Evolutionary conservation across 2,113 vertebrate genomes (phyloP), one percentile per base, ranked within the genome.

Genomic region (Australoheros scitulus): DNA sequence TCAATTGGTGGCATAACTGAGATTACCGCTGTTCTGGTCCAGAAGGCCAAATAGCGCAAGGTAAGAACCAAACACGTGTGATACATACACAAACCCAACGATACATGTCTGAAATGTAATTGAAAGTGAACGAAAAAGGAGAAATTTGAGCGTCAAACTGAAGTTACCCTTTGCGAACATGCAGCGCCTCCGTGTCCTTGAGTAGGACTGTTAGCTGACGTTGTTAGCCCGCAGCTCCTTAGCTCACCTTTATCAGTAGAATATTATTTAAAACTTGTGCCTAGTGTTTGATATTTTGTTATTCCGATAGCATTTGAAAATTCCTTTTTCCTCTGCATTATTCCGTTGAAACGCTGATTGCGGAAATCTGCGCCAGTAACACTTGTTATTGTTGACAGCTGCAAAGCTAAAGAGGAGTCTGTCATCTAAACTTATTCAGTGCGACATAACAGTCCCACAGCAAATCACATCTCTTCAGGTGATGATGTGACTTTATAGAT

Each of bases 21-120:
- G 26, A 80, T 65, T 83, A 81, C 55, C 83, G 95, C 95, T 96
- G 95, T 95, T 96, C 94, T 95, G 94, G 95, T 96, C 95, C 43
- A 95, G 94, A 95, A 96, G 96, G 93, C 95, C 95, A 96, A 96
- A 96, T 95, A 95, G 95, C 96, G 91, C 86, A 92, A 95, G 95
- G 96, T 96, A 94, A 92, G 93, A 87, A 9, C 2, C 5, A 2
- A 3, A 43, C 41, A 24, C 13, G 22, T 2, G 1, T 1, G 1
- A 10, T 59, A 13, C 5, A 57, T 8, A 15, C 2, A 32, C 1
- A 17, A 2, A 11, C 7, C 11, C 4, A 36, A 0, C 11, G 3
- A n/a, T 14, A 5, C 3, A 14, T 8, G n/a, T 20, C 0, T 14
- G 4, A 11, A 18, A 6, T 60, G 14, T 8, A 20, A 47, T 0